Evolutionary conservation across 2,797 vertebrate species (phyloP).

Genomic region (Sternotherus odoratus): DNA sequence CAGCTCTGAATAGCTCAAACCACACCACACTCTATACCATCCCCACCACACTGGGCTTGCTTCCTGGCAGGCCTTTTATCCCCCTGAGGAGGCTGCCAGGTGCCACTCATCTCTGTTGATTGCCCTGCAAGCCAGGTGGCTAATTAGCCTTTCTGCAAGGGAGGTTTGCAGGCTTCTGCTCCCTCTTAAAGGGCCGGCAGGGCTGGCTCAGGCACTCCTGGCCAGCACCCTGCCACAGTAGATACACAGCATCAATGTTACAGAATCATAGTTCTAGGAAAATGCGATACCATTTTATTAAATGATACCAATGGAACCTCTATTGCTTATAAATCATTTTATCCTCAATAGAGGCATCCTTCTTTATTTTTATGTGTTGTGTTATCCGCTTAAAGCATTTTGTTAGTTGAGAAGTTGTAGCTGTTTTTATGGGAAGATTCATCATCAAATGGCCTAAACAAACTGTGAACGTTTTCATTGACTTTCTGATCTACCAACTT

Average conservation of each 20-base stretch:
- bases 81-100: too few relatives aligned
- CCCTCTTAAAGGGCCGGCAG: too few relatives aligned
- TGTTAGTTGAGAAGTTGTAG: background rate
- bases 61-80: too few relatives aligned
- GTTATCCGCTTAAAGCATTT: background rate
- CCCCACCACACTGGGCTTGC: too few relatives aligned
- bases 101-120: too few relatives aligned
- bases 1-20: too few relatives aligned
- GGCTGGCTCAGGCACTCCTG: too few relatives aligned
- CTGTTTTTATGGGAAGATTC: background rate
- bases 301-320: background rate
- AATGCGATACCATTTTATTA: background rate
- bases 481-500: slow-evolving; percentile 63
- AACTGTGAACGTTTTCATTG: slow-evolving; percentile 70
- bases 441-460: slow-evolving; percentile 1
- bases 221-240: too few relatives aligned
- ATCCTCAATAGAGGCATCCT: background rate
- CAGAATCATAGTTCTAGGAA: background rate
- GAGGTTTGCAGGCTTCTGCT: too few relatives aligned
- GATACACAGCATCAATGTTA: slow-evolving; percentile 7
- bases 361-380: background rate
- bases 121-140: too few relatives aligned
- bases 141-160: too few relatives aligned
- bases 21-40: too few relatives aligned
- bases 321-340: background rate